phyloP scores from a whole-genome alignment of 2,888 invertebrate genomes.

The Clivina fossor region DNA sequence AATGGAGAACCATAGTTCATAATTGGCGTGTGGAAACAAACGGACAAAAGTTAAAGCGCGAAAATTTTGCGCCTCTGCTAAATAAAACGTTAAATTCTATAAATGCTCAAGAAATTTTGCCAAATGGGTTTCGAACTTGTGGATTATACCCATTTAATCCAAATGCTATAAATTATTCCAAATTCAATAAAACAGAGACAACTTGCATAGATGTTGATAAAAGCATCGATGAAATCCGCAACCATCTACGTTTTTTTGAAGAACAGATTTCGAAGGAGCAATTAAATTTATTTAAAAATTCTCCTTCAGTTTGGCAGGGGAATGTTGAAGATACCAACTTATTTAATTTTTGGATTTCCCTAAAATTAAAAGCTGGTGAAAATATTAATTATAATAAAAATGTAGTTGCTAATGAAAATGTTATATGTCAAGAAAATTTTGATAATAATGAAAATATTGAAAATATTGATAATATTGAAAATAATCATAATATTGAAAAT shows the following conservation, averaged over 20 bases:
- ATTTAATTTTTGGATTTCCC: conserved; percentile 37
- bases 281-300: neutral
- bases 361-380: conserved; percentile 22
- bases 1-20: conserved; percentile 44
- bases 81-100: conserved; percentile 39
- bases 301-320: conserved; percentile 29
- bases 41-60: conserved; percentile 40
- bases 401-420: no score
- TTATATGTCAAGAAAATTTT: no score
- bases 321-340: conserved; percentile 33
- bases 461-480: no score
- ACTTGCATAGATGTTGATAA: neutral
- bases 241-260: neutral
- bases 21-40: conserved; percentile 42
- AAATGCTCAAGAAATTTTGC: conserved; percentile 37
- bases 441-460: no score
- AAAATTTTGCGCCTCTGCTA: conserved; percentile 43
- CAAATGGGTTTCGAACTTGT: conserved; percentile 43
- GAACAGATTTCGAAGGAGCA: neutral
- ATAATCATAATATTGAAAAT: no score
- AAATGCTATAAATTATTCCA: conserved; percentile 31
- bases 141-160: conserved; percentile 41
- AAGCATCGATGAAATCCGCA: neutral
- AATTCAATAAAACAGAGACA: conserved; percentile 10
- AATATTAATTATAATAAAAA: no score